Evolutionary conservation across 2,888 invertebrate species (phyloP), one percentile per base, ranked within the genome.

Genomic region (Pterostichus niger): DNA sequence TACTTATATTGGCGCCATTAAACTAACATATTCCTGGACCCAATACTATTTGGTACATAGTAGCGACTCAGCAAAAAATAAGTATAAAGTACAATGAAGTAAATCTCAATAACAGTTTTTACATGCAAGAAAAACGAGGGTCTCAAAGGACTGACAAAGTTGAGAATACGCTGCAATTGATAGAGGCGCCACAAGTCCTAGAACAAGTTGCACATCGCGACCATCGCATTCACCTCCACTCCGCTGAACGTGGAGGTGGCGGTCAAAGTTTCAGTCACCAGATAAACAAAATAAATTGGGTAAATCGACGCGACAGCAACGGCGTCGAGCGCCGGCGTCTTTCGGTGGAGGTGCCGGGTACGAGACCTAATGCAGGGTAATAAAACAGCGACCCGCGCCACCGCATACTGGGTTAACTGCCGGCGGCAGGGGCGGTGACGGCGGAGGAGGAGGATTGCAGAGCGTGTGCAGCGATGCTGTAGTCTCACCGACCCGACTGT

Each of bases 171-270:
- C 68, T n/a, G 77, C 77, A 83, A 83, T 83, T 83, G 83, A 82
- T 54, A 68, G 85, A 86, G 89, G 89, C 89, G 88, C 88, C 88
- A 85, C 82, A 83, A 85, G 86, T 86, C 87, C 87, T 88, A 31
- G 56, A 59, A 59, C 79, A 68, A 73, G 44, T 73, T 49, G 73
- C 44, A 80, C 79, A 68, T 77, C 54, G 76, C 33, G 33, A 33
- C 52, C 33, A 15, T 75, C 15, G 15, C 15, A 9, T 71, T 71
- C 35, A 44, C 40, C 71, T 52, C 33, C 54, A 31, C 35, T 35
- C 54, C 33, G 49, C 54, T 46, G 68, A 56, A 40, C 40, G 49
- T 49, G 15, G 73, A 54, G 49, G 81, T 54, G 81, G 71, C 44
- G 81, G 81, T 44, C 71, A 81, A 82, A 82, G 75, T 82, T 82